A percentile compares a stretch with the other conserved stretches of the same genome.
Evolutionary conservation across 2,888 invertebrate genomes (phyloP).

Genomic region (Trachelus stipa): DNA sequence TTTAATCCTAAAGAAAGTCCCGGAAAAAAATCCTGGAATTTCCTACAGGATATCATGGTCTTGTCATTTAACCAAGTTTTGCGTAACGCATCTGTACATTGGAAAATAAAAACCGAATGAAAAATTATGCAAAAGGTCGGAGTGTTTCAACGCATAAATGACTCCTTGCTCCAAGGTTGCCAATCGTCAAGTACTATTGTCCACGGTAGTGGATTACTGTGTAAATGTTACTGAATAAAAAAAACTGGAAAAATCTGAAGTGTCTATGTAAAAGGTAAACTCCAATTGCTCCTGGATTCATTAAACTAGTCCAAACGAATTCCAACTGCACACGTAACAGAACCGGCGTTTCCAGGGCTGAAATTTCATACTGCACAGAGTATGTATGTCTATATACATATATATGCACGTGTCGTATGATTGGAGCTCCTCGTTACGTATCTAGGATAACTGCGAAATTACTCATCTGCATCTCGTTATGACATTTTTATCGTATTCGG

Average conservation of each 20-base stretch:
- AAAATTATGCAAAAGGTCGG: neutral
- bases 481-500: neutral
- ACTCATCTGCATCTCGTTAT: neutral
- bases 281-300: neutral
- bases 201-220: neutral
- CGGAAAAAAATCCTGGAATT: neutral
- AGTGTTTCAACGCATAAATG: neutral
- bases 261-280: neutral
- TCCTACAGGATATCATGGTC: neutral
- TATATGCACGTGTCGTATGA: neutral
- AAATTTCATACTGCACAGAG: neutral
- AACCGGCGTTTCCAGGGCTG: neutral
- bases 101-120: neutral
- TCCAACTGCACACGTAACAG: neutral
- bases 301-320: neutral
- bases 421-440: neutral
- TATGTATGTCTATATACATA: neutral
- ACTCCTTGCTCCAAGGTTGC: neutral
- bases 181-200: neutral
- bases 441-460: neutral
- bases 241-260: neutral
- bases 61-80: neutral
- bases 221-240: neutral
- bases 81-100: neutral
- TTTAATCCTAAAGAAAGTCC: neutral